Percentiles rank a stretch among this genome's conserved stretches.
phyloP scores from a whole-genome alignment of 2,797 vertebrate genomes.

The Crypturellus tataupa region DNA sequence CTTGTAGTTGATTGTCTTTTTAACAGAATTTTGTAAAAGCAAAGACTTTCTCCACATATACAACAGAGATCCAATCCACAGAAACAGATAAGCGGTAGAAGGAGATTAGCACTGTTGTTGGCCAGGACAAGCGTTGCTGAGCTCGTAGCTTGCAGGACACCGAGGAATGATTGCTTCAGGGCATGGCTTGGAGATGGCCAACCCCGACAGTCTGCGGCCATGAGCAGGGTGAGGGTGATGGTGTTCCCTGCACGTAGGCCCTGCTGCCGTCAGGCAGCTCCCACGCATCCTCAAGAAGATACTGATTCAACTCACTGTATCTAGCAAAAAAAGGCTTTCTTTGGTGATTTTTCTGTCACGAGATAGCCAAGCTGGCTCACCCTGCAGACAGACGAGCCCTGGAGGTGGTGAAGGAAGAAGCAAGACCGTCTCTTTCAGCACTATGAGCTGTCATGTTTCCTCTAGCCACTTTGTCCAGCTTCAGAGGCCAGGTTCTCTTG shows the following conservation, averaged over 20 bases:
- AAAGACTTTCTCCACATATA: conserved; percentile 16
- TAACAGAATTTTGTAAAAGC: conserved; percentile 15
- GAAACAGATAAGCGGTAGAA: not conserved
- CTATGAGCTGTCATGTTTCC: not conserved
- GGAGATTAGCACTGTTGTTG: not conserved
- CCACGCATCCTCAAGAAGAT: not conserved
- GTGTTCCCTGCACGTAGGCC: not conserved
- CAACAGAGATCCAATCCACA: not conserved
- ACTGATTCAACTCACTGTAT: not conserved
- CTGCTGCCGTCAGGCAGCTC: not conserved
- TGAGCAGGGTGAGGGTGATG: not conserved
- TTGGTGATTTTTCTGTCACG: not conserved
- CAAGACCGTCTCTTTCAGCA: not conserved
- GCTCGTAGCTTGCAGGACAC: not conserved
- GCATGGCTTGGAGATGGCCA: not conserved
- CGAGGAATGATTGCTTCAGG: not conserved
- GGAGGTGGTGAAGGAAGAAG: accelerated
- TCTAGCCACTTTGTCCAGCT: not conserved
- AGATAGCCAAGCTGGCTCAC: not conserved
- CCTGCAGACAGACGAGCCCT: not conserved
- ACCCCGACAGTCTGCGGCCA: not conserved
- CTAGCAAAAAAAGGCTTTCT: not conserved
- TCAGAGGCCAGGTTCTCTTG: not conserved
- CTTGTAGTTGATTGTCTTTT: conserved; percentile 32
- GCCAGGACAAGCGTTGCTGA: not conserved